Base-by-base conservation (phyloP, 2,797 vertebrate genomes). In the Sebastes alutus region DNA sequence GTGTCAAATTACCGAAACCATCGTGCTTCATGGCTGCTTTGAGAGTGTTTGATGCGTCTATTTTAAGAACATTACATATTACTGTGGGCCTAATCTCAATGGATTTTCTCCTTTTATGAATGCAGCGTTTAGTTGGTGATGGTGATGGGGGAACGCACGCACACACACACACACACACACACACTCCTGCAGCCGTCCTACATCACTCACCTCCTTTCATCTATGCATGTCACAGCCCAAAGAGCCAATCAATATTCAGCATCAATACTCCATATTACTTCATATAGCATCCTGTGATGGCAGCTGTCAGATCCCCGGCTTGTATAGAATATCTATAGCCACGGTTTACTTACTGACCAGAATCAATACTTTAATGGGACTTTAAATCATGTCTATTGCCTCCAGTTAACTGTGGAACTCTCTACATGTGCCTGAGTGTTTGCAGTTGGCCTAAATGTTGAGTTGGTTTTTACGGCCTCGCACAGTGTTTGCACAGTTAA, bases 261-360 rank as follows among this genome's bases (percentile, higher is more conserved):
- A 71, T 89, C 86, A 80, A 84, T 91, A 76, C 69, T 63, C 32
- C 66, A 81, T 89, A 88, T 93, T 81, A 72, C 84, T 90, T 90
- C 80, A 83, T 89, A 85, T 16, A 8, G 55, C 35, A 58, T 77
- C 69, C 81, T 61, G 46, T 66, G 82, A 87, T 64, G 81, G 73
- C 60, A n/a, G 25, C 82, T 72, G 86, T 85, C 80, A 81, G 72
- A 77, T 25, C n/a, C 27, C 20, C 0, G n/a, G 64, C 68, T 65
- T 69, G 61, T 84, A 73, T 42, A 38, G 75, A 87, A 72, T n/a
- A 80, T 82, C 78, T 87, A 71, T 73, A 46, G 55, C 61, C 54
- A 6, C 4, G 75, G 72, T 93, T 93, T 92, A 83, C 81, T 93
- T 87, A 88, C 81, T 33, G 85, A 84, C 78, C 84, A 78, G 69